Evolutionary conservation across 2,888 invertebrate species (phyloP).

Genomic region (Amphimallon solstitiale): DNA sequence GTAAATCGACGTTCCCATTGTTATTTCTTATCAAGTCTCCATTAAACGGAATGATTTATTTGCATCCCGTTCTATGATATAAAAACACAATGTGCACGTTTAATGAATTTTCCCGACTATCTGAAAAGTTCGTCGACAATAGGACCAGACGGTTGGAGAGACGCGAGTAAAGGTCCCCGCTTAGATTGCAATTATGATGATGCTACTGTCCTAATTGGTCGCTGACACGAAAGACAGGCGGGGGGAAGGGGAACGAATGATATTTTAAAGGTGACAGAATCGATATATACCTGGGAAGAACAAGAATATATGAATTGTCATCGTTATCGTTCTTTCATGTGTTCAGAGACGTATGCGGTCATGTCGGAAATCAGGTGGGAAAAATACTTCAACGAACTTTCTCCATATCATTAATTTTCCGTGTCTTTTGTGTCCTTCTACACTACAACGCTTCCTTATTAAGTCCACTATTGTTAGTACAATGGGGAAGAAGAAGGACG

Average conservation of each 20-base stretch:
- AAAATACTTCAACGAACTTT: background rate
- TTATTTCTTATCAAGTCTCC: no score
- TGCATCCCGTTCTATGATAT: no score
- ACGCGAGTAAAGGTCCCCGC: no score
- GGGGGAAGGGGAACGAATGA: no score
- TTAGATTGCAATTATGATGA: constrained; percentile 1
- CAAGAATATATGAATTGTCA: background rate
- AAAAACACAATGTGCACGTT: no score
- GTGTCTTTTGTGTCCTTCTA: background rate
- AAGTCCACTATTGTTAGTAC: background rate
- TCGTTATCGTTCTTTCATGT: background rate
- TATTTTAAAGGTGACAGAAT: background rate
- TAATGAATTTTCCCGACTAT: no score
- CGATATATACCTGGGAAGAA: background rate
- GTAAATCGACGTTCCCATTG: no score
- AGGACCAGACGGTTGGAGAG: no score
- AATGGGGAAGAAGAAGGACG: background rate
- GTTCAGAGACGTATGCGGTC: no score
- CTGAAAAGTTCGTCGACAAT: no score
- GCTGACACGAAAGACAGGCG: constrained; percentile 9
- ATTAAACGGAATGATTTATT: no score
- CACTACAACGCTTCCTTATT: background rate
- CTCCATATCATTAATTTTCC: constrained; percentile 1
- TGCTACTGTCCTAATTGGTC: constrained; percentile 4
- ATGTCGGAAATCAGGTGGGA: no score